Base-by-base conservation (phyloP, 2,113 vertebrate genomes). In the Tautogolabrus adspersus region DNA sequence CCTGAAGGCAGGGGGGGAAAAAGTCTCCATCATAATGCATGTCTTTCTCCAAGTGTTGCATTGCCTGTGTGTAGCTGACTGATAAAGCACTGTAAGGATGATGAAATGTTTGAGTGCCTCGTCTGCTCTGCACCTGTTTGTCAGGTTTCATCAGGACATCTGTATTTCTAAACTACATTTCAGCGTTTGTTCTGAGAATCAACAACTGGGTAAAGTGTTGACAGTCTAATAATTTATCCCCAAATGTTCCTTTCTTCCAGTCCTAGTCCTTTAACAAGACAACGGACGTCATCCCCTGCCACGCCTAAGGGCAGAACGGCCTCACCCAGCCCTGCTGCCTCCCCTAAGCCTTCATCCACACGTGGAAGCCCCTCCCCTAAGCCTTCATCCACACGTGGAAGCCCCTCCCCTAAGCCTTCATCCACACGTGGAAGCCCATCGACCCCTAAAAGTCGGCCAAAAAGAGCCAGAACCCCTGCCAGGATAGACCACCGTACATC, bases 201-300 rank as follows among this genome's bases (percentile, higher is more conserved):
- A 49, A 47, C 16, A 64, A 42, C 60, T 65, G 54, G 61, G 21
- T 66, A 58, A 13, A 47, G 44, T 22, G 13, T 46, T 64, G 34
- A 34, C 23, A 52, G 54, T 54, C 34, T 30, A 15, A 54, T 37
- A 18, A 37, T 66, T 62, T 21, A 12, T 16, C 0, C 0, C 3
- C 38, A 0, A 55, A 8, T 72, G 55, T 30, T 70, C n/a, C 10
- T 37, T 22, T 66, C n/a, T 23, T 83, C 2, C 61, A 94, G 92
- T 79, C 91, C 92, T 57, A 97, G 96, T 92, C 94, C 96, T 0
- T 88, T 96, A 58, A 93, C 94, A 18, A 97, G 95, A 92, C 94
- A 94, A 60, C 94, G 95, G 58, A 94, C 96, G 0, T 93, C 94
- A 0, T 97, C 96, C 21, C 96, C 97, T 1, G 94, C 94, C 54